Percentiles rank a stretch among this genome's conserved stretches.
Conservation (phyloP, 2,797 vertebrate genomes). For the Smutsia gigantea region DNA sequence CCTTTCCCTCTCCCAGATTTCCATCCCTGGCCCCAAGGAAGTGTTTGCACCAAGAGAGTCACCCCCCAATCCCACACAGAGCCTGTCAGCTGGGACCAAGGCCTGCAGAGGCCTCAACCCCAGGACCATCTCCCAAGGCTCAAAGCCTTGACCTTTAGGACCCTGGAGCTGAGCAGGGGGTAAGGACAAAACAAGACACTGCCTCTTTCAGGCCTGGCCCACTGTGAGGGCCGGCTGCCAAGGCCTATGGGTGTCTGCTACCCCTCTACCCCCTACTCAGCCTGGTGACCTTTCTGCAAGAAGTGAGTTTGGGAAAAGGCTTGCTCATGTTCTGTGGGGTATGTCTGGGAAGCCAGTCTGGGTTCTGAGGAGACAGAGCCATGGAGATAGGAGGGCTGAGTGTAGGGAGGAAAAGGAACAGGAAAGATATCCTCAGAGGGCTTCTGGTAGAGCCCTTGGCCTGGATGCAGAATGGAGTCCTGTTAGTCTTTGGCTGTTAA, state of each 20-base stretch:
- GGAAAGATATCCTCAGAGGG: neutral
- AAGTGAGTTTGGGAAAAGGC: neutral
- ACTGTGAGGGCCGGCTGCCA: neutral
- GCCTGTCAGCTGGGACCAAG: neutral
- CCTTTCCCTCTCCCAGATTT: neutral
- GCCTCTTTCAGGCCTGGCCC: neutral
- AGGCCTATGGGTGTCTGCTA: neutral
- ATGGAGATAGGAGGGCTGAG: neutral
- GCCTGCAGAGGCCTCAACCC: neutral
- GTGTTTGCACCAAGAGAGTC: neutral
- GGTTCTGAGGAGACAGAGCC: neutral
- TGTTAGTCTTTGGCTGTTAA: neutral
- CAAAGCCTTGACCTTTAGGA: neutral
- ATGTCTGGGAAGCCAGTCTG: neutral
- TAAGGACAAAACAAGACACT: neutral
- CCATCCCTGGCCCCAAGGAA: neutral
- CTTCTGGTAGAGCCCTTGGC: neutral
- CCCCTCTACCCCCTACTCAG: neutral
- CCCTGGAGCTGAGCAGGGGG: neutral
- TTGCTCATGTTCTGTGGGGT: neutral
- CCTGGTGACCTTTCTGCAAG: neutral
- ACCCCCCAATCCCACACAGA: neutral
- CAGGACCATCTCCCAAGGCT: neutral
- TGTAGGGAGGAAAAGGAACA: neutral
- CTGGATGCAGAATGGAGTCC: neutral